Evolutionary conservation across 2,888 invertebrate genomes (phyloP).

Genomic region (Lithophane socia): DNA sequence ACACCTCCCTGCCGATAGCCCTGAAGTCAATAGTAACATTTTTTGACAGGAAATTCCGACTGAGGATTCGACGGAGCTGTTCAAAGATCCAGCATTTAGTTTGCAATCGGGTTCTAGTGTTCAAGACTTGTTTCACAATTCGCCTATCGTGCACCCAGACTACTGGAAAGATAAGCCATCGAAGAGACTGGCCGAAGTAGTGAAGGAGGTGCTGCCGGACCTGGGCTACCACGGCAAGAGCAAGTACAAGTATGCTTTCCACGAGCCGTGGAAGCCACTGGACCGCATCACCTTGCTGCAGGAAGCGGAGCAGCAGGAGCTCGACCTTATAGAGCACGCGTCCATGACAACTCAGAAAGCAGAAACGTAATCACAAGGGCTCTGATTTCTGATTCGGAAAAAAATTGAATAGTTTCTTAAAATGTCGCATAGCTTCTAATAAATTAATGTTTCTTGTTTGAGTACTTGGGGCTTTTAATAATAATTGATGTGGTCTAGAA

Average conservation of each 20-base stretch:
- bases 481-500: background rate
- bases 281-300: slow-evolving; percentile 80
- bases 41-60: slow-evolving; percentile 82
- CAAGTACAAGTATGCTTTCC: slow-evolving; percentile 86
- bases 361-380: slow-evolving; percentile 69
- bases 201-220: slow-evolving; percentile 73
- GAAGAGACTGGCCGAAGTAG: slow-evolving; percentile 65
- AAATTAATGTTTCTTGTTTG: slow-evolving; percentile 43
- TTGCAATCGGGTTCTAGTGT: slow-evolving; percentile 59
- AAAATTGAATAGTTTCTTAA: slow-evolving; percentile 37
- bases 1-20: slow-evolving; percentile 55
- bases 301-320: slow-evolving; percentile 81
- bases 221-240: slow-evolving; percentile 84
- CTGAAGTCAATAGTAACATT: slow-evolving; percentile 74
- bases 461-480: slow-evolving; percentile 32
- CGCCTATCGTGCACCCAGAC: slow-evolving; percentile 81
- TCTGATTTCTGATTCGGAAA: slow-evolving; percentile 75
- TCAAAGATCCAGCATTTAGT: slow-evolving; percentile 66
- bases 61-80: slow-evolving; percentile 73
- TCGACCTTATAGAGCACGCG: slow-evolving; percentile 51
- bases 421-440: slow-evolving; percentile 72
- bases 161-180: slow-evolving; percentile 79
- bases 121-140: slow-evolving; percentile 79
- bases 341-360: slow-evolving; percentile 40
- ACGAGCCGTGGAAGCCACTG: slow-evolving; percentile 86